phyloP scores from a whole-genome alignment of 1,140 invertebrate species.

The Macrosteles quadrilineatus region DNA sequence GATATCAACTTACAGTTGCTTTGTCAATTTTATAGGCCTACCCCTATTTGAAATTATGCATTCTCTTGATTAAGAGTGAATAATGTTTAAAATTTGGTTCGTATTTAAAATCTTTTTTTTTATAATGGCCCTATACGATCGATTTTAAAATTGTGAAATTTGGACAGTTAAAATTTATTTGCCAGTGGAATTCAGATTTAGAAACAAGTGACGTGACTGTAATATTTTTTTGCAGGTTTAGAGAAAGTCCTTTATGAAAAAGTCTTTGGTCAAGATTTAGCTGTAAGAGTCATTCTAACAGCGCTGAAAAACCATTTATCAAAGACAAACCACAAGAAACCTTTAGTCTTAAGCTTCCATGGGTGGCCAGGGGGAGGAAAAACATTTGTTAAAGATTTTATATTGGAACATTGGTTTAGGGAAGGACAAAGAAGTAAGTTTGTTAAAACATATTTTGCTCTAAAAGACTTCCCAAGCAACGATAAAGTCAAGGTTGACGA shows the following conservation, averaged over 20 bases:
- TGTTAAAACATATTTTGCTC: conserved; percentile 80
- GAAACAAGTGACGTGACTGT: background rate
- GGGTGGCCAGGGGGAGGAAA: conserved; percentile 84
- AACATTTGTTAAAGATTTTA: conserved; percentile 78
- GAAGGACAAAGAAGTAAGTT: conserved; percentile 73
- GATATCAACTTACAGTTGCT: too few relatives aligned
- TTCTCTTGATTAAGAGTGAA: too few relatives aligned
- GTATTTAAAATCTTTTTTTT: too few relatives aligned
- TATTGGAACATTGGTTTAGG: conserved; percentile 73
- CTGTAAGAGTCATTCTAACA: conserved; percentile 53
- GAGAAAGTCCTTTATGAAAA: conserved; percentile 41
- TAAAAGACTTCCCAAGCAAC: conserved; percentile 70
- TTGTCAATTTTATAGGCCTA: too few relatives aligned
- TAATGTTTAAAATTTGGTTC: too few relatives aligned
- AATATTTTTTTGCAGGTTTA: conserved; percentile 45
- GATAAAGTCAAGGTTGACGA: background rate
- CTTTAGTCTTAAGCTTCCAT: conserved; percentile 73
- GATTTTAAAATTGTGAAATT: too few relatives aligned
- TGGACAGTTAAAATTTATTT: too few relatives aligned
- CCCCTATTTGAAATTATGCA: too few relatives aligned
- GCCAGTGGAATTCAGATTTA: too few relatives aligned
- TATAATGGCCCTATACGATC: too few relatives aligned
- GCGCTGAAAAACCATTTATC: conserved; percentile 59
- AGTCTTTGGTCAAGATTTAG: conserved; percentile 69
- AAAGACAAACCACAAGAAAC: conserved; percentile 57